These are phyloP conservation scores for Enteromius radiatus DNA, from an alignment of 2,797 vertebrate genomes.

Conservation along the genomic window DNA sequence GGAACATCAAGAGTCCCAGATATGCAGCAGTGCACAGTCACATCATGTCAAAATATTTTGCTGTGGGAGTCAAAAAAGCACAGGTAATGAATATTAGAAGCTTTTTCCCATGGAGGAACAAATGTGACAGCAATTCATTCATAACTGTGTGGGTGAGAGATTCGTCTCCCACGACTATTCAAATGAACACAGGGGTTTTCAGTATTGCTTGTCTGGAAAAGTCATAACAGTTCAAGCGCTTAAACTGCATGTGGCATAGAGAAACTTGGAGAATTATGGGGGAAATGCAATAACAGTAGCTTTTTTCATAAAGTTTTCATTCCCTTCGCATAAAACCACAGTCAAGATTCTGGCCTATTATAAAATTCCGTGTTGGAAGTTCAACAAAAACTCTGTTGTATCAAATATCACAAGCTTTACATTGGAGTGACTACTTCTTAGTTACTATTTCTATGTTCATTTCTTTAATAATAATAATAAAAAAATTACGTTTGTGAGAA, in stretches of 20 bases:
- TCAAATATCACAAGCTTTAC: not conserved
- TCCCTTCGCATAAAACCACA: not conserved
- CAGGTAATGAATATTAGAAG: conserved; percentile 34
- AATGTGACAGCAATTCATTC: conserved; percentile 53
- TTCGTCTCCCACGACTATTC: conserved; percentile 56
- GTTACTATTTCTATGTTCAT: not conserved
- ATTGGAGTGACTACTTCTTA: not conserved
- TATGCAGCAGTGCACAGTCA: conserved; percentile 11
- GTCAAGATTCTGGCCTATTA: not conserved
- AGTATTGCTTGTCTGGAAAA: conserved; percentile 60
- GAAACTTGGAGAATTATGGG: conserved; percentile 51
- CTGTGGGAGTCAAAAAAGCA: conserved; percentile 13
- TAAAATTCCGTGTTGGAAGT: not conserved
- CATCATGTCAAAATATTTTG: not conserved
- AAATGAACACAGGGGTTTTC: conserved; percentile 61
- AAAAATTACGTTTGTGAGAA: not conserved
- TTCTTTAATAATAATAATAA: not conserved
- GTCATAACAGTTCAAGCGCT: conserved; percentile 55
- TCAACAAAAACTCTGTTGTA: not conserved
- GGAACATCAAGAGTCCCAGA: not conserved
- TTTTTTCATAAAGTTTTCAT: not conserved
- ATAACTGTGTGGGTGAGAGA: conserved; percentile 55
- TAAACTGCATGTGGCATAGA: conserved; percentile 52
- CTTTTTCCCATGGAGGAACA: conserved; percentile 27
- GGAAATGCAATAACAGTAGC: not conserved